phyloP scores from a whole-genome alignment of 2,888 invertebrate genomes.

The Andrena dorsata region DNA sequence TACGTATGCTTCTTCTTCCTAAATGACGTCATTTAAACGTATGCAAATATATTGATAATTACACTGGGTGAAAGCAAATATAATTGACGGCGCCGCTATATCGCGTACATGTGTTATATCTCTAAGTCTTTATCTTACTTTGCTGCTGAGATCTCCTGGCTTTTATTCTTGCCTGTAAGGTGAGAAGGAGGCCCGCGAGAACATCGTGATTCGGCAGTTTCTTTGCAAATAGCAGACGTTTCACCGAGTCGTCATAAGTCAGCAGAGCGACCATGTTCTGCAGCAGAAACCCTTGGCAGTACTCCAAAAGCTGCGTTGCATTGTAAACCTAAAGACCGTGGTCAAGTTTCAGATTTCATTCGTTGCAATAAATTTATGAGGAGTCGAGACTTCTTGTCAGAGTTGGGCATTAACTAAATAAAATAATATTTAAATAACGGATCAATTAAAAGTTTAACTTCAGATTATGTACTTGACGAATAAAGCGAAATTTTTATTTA shows the following conservation, averaged over 20 bases:
- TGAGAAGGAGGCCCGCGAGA: constrained; percentile 91
- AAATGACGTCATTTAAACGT: constrained; percentile 24
- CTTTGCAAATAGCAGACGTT: constrained; percentile 94
- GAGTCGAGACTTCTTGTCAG: neutral
- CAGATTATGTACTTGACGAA: too few species aligned
- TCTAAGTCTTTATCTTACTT: constrained; percentile 70
- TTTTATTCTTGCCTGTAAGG: constrained; percentile 93
- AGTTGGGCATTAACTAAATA: neutral
- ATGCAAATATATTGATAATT: constrained; percentile 33
- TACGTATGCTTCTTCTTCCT: constrained; percentile 29
- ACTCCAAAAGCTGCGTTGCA: constrained; percentile 93
- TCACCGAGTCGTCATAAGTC: constrained; percentile 96
- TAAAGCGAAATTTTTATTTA: too few species aligned
- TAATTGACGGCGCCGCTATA: constrained; percentile 12
- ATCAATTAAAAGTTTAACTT: too few species aligned
- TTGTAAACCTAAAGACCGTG: constrained; percentile 90
- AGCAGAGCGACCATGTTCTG: constrained; percentile 98
- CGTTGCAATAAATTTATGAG: too few species aligned
- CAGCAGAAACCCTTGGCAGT: constrained; percentile 95
- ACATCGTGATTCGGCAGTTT: constrained; percentile 96
- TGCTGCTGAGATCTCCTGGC: constrained; percentile 85
- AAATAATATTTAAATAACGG: too few species aligned
- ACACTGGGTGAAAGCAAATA: constrained; percentile 19
- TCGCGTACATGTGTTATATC: neutral
- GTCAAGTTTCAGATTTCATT: neutral